These are phyloP conservation scores for Ceratina calcarata DNA, from an alignment of 1,140 invertebrate species.

Conservation along the genomic window DNA sequence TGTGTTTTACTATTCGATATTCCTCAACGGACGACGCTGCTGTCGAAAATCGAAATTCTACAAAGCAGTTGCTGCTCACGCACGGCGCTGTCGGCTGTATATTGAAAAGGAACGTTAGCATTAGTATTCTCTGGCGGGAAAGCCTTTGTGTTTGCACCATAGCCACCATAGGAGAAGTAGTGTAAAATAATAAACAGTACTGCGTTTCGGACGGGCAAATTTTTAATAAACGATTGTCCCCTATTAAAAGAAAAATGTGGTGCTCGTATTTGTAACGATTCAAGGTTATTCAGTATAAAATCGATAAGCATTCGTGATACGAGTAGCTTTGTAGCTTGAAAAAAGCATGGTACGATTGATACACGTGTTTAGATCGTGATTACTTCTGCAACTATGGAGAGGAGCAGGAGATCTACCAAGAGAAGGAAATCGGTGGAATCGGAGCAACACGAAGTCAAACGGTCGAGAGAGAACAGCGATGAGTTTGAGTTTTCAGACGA, in stretches of 20 bases:
- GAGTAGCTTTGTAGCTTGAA: not conserved
- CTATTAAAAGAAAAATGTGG: too few species aligned
- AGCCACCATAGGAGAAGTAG: not conserved
- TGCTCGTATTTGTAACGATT: too few species aligned
- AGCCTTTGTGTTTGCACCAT: not conserved
- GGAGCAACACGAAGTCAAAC: constrained; percentile 6
- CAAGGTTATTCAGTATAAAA: not conserved
- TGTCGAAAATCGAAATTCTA: too few species aligned
- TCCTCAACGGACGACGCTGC: too few species aligned
- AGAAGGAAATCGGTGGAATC: not conserved
- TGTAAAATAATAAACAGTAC: not conserved
- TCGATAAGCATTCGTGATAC: not conserved
- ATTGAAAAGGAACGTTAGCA: too few species aligned
- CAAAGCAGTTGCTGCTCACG: too few species aligned
- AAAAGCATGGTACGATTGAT: not conserved
- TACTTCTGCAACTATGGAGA: constrained; percentile 25
- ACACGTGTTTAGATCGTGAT: not conserved
- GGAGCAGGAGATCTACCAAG: not conserved
- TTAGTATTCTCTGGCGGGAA: constrained; percentile 38
- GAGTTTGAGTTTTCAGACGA: not conserved
- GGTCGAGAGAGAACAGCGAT: not conserved
- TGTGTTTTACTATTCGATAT: too few species aligned
- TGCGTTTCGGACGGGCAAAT: too few species aligned
- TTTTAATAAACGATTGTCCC: too few species aligned
- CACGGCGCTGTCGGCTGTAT: too few species aligned